phyloP scores from a whole-genome alignment of 2,113 vertebrate genomes.

The Pelvicachromis taeniatus region DNA sequence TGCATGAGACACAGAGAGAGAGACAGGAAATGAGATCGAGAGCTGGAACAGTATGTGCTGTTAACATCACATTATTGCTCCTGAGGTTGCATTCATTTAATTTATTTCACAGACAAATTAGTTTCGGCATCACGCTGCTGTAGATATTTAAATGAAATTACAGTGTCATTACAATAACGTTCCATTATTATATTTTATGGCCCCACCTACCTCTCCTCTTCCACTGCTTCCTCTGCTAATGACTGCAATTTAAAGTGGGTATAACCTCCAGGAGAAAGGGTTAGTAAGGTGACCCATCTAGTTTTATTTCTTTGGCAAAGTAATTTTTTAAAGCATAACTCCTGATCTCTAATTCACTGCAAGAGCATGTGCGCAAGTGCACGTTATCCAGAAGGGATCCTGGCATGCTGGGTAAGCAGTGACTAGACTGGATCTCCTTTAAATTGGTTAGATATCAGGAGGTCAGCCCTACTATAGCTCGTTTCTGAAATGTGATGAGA shows the following conservation, averaged over 20 bases:
- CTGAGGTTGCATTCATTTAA: neutral
- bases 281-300: neutral
- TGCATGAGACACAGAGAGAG: neutral
- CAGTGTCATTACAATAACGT: neutral
- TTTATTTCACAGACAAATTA: slow-evolving; percentile 25
- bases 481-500: neutral
- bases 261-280: neutral
- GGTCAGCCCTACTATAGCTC: neutral
- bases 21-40: neutral
- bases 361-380: neutral
- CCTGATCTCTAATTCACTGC: neutral
- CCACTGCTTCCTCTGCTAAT: neutral
- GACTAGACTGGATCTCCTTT: neutral
- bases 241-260: neutral
- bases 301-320: neutral
- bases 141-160: neutral
- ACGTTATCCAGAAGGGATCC: neutral
- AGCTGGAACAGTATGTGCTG: neutral
- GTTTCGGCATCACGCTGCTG: neutral
- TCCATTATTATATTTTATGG: neutral
- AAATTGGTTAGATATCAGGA: neutral
- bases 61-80: neutral
- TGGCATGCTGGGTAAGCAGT: neutral
- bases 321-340: neutral
- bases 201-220: neutral